These are phyloP conservation scores for Tipula lateralis DNA, from an alignment of 2,888 invertebrate genomes.

Conservation along the genomic window DNA sequence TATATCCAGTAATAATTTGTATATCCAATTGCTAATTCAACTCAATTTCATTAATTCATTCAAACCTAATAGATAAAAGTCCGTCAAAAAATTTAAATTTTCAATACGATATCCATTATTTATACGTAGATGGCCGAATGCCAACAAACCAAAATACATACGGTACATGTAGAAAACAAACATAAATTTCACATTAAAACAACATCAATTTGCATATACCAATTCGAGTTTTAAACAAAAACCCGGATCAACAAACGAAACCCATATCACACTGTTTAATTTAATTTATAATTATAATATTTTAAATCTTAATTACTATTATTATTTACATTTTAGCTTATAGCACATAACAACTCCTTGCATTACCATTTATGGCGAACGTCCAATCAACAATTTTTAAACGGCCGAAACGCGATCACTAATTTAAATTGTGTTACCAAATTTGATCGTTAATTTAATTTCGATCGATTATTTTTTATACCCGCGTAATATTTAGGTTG, in stretches of 20 bases:
- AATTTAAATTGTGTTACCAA: background rate
- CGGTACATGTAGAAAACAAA: background rate
- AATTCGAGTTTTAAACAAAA: background rate
- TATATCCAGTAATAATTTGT: no score
- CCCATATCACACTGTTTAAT: background rate
- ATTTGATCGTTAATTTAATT: background rate
- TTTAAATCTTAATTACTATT: background rate
- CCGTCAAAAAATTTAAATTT: background rate
- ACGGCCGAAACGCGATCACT: background rate
- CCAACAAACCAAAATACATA: background rate
- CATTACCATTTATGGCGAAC: background rate
- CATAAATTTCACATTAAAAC: background rate
- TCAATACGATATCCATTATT: background rate
- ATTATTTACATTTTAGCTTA: background rate
- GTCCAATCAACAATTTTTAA: background rate
- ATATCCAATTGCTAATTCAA: no score
- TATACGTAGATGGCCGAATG: background rate
- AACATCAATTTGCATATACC: background rate
- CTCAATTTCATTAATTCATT: no score
- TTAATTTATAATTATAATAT: background rate
- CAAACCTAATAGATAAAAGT: background rate
- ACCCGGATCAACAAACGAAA: background rate
- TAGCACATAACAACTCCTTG: background rate
- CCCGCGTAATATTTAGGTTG: no score
- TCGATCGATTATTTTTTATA: background rate